Conservation (phyloP, 2,113 vertebrate species). For the Centropus unirufus region DNA sequence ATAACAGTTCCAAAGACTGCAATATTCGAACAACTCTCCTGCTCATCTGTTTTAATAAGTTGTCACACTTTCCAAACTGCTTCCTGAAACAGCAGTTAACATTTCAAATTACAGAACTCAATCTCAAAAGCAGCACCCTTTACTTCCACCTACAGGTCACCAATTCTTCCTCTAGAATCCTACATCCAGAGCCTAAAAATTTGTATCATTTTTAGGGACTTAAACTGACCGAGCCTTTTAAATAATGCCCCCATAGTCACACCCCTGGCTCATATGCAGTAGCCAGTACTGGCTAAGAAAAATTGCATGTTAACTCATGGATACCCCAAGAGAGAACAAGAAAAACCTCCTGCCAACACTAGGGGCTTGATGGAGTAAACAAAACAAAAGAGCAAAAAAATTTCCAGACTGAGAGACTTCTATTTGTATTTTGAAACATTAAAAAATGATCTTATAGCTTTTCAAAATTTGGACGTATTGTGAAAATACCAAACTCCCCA, state of each 20-base stretch:
- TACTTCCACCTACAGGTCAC: not conserved
- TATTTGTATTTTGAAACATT: not conserved
- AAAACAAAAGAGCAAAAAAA: not conserved
- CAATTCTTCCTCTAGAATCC: not conserved
- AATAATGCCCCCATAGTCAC: not conserved
- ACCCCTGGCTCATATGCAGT: not conserved
- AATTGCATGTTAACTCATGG: not conserved
- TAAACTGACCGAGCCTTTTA: not conserved
- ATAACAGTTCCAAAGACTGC: not conserved
- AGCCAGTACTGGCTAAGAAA: not conserved
- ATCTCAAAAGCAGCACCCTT: not conserved
- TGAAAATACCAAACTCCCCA: not conserved
- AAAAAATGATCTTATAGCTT: not conserved
- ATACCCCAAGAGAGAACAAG: not conserved
- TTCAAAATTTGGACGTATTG: not conserved
- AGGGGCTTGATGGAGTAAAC: not conserved
- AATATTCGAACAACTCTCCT: not conserved
- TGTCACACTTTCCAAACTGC: not conserved
- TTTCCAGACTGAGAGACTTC: not conserved
- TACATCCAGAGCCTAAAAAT: not conserved
- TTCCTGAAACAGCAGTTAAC: not conserved
- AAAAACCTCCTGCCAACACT: not conserved
- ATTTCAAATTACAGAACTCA: not conserved
- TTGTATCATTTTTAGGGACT: not conserved
- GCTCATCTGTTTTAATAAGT: not conserved